Evolutionary conservation across 2,113 vertebrate genomes (phyloP), one percentile per base, ranked within the genome.

Genomic region (Seriola dumerili): DNA sequence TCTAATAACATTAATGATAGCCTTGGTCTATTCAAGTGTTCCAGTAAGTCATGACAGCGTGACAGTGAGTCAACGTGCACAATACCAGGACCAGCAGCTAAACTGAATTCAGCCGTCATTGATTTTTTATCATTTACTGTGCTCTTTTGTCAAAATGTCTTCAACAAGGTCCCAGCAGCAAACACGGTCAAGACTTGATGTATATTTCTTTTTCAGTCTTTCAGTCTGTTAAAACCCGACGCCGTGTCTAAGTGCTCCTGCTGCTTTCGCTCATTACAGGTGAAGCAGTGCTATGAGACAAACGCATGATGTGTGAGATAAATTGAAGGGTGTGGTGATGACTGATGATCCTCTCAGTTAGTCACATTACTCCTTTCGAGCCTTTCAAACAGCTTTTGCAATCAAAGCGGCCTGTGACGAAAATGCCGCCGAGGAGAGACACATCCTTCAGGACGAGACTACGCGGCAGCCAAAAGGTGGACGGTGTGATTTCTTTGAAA

Each of bases 301-400:
- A 16, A 46, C 19, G 40, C 25, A 3, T 54, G 54, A 77, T 81
- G 71, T 29, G 54, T 7, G 40, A 69, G 46, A 73, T 7, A 64
- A 74, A 74, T 8, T 58, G 50, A 50, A 65, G 61, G 58, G 44
- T 38, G 58, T 42, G 40, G 29, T 71, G 65, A 66, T 71, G 70
- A 71, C 32, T 58, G 54, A 73, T 48, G 57, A 72, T 72, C 50
- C 68, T 71, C 38, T 78, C 58, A 78, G 65, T 25, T 36, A 34
- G 48, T 70, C 81, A 59, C 11, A 17, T 42, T 42, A 42, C 8
- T 42, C 40, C 1, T 11, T 8, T 10, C 40, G 9, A 2, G 40
- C 10, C 40, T 42, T 42, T 42, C 40, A 42, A 42, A 68, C 54
- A 62, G 52, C 36, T 36, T 36, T 23, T 83, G 36, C n/a, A 67